These are phyloP conservation scores for Lordiphosa andalusiaca DNA, from an alignment of 2,888 invertebrate species.

Conservation along the genomic window DNA sequence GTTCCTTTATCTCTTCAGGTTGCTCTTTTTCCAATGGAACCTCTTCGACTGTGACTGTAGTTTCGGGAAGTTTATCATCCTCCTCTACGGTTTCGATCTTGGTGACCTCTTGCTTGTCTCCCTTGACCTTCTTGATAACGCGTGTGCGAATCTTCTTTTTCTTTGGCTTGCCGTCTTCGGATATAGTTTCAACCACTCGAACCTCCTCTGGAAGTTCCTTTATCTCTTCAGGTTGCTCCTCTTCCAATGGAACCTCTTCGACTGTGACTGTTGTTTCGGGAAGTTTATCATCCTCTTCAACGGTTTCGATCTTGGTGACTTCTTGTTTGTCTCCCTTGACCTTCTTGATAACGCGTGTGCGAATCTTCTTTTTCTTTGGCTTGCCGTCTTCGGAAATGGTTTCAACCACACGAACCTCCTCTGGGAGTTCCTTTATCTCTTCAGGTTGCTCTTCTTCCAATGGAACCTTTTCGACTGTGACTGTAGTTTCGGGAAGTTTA, in stretches of 20 bases:
- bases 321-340: conserved; percentile 30
- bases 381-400: conserved; percentile 19
- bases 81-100: conserved; percentile 32
- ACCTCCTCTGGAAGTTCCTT: conserved; percentile 18
- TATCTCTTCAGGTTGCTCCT: conserved; percentile 13
- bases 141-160: conserved; percentile 35
- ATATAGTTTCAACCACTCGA: conserved; percentile 13
- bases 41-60: conserved; percentile 24
- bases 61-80: conserved; percentile 24
- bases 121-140: conserved; percentile 31
- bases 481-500: conserved; percentile 24
- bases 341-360: conserved; percentile 31
- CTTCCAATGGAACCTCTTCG: conserved; percentile 9
- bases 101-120: conserved; percentile 30
- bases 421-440: conserved; percentile 22
- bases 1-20: conserved; percentile 22
- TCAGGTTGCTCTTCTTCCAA: conserved; percentile 17
- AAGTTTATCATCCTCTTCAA: conserved; percentile 23
- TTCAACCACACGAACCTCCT: conserved; percentile 26
- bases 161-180: conserved; percentile 22
- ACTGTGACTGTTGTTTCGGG: conserved; percentile 22
- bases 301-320: conserved; percentile 27
- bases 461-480: conserved; percentile 22
- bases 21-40: conserved; percentile 17
- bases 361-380: conserved; percentile 27